Conservation (phyloP, 2,888 invertebrate genomes). For the Adineta ricciae region DNA sequence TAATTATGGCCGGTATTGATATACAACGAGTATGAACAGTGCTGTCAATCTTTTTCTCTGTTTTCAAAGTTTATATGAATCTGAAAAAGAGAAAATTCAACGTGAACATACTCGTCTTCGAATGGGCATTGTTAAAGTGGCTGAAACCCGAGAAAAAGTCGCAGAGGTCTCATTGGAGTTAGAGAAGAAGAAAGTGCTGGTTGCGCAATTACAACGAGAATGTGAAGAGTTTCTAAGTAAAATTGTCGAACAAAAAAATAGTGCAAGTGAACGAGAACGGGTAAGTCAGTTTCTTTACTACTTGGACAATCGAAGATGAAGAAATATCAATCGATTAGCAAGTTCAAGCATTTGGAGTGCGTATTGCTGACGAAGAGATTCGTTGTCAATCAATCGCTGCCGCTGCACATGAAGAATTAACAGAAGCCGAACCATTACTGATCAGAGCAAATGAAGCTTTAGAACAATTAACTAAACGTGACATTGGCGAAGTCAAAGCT, state of each 20-base stretch:
- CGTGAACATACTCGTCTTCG: conserved; percentile 62
- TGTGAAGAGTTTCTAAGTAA: conserved; percentile 74
- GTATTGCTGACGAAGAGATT: conserved; percentile 66
- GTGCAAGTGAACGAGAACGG: conserved; percentile 70
- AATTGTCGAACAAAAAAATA: conserved; percentile 67
- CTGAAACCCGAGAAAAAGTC: conserved; percentile 71
- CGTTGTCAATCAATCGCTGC: conserved; percentile 71
- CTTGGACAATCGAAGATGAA: too few relatives aligned
- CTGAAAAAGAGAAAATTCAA: conserved; percentile 56
- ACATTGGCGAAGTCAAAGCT: conserved; percentile 77
- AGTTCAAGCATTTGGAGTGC: not conserved
- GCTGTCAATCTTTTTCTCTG: not conserved
- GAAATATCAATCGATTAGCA: not conserved
- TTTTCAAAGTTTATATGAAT: not conserved
- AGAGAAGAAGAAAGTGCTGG: conserved; percentile 61
- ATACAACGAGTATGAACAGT: not conserved
- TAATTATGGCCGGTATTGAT: conserved; percentile 64
- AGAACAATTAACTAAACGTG: conserved; percentile 71
- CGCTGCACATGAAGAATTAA: conserved; percentile 69
- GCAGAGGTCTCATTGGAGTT: conserved; percentile 72
- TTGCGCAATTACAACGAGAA: conserved; percentile 64
- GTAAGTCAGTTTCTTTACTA: conserved; percentile 42
- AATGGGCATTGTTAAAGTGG: conserved; percentile 73
- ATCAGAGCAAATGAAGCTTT: conserved; percentile 70
- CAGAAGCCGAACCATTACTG: conserved; percentile 73